Base-by-base conservation (phyloP, 2,797 vertebrate species). In the Sciurus carolinensis region DNA sequence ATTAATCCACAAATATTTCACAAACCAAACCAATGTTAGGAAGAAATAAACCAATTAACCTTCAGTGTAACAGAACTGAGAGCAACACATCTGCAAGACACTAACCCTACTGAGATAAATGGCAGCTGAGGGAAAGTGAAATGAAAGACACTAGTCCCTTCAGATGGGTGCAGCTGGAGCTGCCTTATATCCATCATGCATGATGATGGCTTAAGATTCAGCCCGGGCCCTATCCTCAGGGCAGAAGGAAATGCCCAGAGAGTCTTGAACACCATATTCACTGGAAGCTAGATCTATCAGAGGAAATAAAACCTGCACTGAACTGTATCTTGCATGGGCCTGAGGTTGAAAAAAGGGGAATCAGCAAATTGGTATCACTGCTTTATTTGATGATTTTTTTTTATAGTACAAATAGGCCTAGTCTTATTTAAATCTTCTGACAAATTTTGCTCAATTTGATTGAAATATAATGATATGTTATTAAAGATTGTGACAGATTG, bases 381-480 rank as follows among this genome's bases (percentile, higher is more conserved):
- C 22, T 54, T 47, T 73, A 52, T 79, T 76, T 84, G 20, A 72
- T 39, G 18, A 67, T 66, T 92, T 90, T 47, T 80, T 39, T 39
- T 39, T 39, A 39, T 24, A 75, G 66, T 28, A 80, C 57, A 91
- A 73, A 73, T 64, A 73, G 54, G 7, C 20, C 24, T 79, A 64
- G 14, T 90, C 9, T 66, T 85, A 47, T 69, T 57, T 69, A 83
- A 96, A 87, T 5, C 80, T 9, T n/a, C 57, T 85, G 24, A 71
- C 44, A 91, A 86, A 95, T n/a, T 42, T 95, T 71, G 4, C 4
- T 94, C 36, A 76, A 4, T 66, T 90, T 87, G 47, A 92, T 24
- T 85, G 64, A 90, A 91, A 86, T 47, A 18, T 26, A 89, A 94
- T 50, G 30, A 30, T 85, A 8, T 57, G 10, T 42, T 73, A 85